Base-by-base conservation (phyloP, 2,888 invertebrate genomes). In the Drosophila neonasuta region DNA sequence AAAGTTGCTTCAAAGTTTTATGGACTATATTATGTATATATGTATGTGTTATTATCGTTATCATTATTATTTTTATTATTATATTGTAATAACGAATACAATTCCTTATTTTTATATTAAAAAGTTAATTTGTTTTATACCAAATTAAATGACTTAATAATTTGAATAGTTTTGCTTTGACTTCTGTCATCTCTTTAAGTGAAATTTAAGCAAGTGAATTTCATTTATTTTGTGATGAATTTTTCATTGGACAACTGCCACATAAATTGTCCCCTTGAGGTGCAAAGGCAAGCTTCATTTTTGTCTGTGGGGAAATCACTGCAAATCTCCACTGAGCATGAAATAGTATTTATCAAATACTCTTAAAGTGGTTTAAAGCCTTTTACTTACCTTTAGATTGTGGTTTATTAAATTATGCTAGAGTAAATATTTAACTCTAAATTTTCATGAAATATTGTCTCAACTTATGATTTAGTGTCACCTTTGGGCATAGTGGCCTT, bases 281-380 rank as follows among this genome's bases (percentile, higher is more conserved):
- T 13, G 36, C 2, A 17, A 29, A 30, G 24, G 10, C 24, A 20
- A 24, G 6, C 6, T 13, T n/a, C n/a, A 11, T 10, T 3, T 10
- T 10, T 3, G 46, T 58, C 72, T 32, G 7, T 41, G 20, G 68
- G 77, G 71, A 75, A 75, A 66, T 77, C 65, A 79, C 48, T 17
- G 36, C 11, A 51, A 51, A 24, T n/a, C 8, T 32, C 2, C 13
- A 7, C 13, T 15, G 15, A 6, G n/a, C 5, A 5, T 2, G 36
- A n/a, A 4, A 36, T 9, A 15, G 29, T 52, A 3, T 2, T 29
- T 39, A n/a, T 2, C 29, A 46, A 9, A 29, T 48, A 30, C 46
- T 24, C 48, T 30, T n/a, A 11, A 36, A 36, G 32, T 0, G 8
- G 10, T 9, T 32, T 9, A 32, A 10, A 32, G 32, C n/a, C 36